Percentiles rank a stretch among this genome's conserved stretches.
These are phyloP conservation scores for Acanthornis magna DNA, from an alignment of 2,797 vertebrate genomes.

Conservation along the genomic window DNA sequence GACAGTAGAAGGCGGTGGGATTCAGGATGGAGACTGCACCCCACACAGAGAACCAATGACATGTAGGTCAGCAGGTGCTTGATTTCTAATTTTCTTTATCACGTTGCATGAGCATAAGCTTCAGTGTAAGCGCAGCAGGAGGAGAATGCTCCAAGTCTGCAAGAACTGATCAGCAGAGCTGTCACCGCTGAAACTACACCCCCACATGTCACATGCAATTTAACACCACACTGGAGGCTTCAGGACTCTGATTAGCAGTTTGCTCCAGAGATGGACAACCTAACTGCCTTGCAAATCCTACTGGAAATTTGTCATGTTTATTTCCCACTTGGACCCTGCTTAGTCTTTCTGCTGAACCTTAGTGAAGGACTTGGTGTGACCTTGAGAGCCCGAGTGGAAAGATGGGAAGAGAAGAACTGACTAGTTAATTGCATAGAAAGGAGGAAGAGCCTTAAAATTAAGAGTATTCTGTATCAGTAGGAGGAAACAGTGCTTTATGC, in stretches of 20 bases:
- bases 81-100: neutral
- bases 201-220: neutral
- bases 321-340: neutral
- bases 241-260: neutral
- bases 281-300: neutral
- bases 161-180: neutral
- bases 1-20: neutral
- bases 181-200: neutral
- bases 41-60: neutral
- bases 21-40: neutral
- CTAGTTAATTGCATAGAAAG: neutral
- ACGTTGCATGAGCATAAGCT: neutral
- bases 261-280: neutral
- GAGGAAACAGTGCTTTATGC: neutral
- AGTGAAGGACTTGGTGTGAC: accelerated
- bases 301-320: neutral
- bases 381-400: neutral
- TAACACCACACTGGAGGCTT: neutral
- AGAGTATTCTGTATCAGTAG: neutral
- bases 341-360: neutral
- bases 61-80: neutral
- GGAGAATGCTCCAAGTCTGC: neutral
- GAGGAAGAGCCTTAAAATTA: neutral
- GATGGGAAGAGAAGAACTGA: neutral
- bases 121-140: neutral